Evolutionary conservation across 2,888 invertebrate species (phyloP).

Genomic region (Ceramica pisi): DNA sequence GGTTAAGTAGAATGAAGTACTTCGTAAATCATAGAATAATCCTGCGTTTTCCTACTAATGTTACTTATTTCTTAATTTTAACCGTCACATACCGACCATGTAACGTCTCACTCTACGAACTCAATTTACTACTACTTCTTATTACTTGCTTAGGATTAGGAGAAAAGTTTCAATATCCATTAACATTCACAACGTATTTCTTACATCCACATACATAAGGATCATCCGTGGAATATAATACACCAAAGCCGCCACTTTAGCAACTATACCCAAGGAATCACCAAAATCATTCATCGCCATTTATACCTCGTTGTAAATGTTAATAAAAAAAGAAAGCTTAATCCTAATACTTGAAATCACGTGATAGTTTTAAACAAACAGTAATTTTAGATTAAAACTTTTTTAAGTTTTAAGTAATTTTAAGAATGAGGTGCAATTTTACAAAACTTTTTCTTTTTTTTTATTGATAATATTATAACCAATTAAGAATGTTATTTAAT

Average conservation of each 20-base stretch:
- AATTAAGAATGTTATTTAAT: not conserved
- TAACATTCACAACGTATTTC: slow-evolving; percentile 60
- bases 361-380: not conserved
- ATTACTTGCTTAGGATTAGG: slow-evolving; percentile 12
- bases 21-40: not conserved
- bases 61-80: not conserved
- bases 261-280: slow-evolving; percentile 72
- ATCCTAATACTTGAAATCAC: not conserved
- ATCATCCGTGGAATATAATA: slow-evolving; percentile 71
- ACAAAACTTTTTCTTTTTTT: not conserved
- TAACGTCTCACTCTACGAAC: not conserved
- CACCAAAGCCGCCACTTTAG: slow-evolving; percentile 85
- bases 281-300: slow-evolving; percentile 65
- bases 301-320: slow-evolving; percentile 65
- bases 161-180: slow-evolving; percentile 59
- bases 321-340: slow-evolving; percentile 49
- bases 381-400: not conserved
- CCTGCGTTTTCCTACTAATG: not conserved
- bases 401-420: not conserved
- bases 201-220: slow-evolving; percentile 58
- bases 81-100: no score
- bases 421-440: not conserved
- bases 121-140: no score
- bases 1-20: no score
- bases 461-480: not conserved